Conservation (phyloP, 2,888 invertebrate genomes). For the Chloroclysta siterata region DNA sequence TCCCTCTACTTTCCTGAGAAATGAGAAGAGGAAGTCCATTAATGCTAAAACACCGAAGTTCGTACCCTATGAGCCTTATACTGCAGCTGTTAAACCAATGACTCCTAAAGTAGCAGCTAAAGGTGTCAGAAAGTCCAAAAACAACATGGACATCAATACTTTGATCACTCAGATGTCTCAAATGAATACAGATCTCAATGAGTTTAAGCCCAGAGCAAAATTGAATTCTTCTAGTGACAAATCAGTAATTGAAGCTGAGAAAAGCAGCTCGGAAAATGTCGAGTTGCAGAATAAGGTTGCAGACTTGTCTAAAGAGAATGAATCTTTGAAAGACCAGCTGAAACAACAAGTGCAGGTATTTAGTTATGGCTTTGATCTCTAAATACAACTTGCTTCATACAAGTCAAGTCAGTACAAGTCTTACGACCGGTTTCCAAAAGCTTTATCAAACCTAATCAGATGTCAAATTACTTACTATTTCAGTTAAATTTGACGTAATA, state of each 20-base stretch:
- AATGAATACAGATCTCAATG: conserved; percentile 87
- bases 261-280: conserved; percentile 70
- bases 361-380: neutral
- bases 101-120: conserved; percentile 79
- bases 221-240: conserved; percentile 68
- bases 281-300: conserved; percentile 86
- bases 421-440: too few species aligned
- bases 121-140: conserved; percentile 74
- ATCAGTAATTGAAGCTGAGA: conserved; percentile 50
- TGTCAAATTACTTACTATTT: too few species aligned
- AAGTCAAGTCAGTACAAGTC: too few species aligned
- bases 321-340: conserved; percentile 90
- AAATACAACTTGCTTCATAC: too few species aligned
- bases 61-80: conserved; percentile 95
- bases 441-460: too few species aligned
- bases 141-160: conserved; percentile 87
- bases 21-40: conserved; percentile 82
- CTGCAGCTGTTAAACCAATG: conserved; percentile 93
- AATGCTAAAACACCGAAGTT: conserved; percentile 91
- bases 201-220: conserved; percentile 81
- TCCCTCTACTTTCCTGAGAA: conserved; percentile 86
- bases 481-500: too few species aligned
- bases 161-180: conserved; percentile 89
- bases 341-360: conserved; percentile 92
- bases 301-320: conserved; percentile 87